Conservation (phyloP, 2,113 vertebrate species). For the Lepus americanus region DNA sequence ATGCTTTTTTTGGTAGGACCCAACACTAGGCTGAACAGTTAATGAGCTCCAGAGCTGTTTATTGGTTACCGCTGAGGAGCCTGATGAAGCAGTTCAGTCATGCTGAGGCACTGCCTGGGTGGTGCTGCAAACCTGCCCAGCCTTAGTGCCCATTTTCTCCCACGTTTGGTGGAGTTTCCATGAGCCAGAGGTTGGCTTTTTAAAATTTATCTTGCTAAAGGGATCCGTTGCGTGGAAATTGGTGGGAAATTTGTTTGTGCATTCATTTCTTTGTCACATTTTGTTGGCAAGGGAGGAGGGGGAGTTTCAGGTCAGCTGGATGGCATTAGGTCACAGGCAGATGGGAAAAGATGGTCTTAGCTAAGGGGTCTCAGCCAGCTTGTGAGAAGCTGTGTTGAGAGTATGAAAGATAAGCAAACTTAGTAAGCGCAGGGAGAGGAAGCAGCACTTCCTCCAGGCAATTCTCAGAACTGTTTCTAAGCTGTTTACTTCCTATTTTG, state of each 20-base stretch:
- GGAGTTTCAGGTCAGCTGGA: not conserved
- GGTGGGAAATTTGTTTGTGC: not conserved
- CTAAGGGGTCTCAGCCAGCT: slow-evolving; percentile 50
- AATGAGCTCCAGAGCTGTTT: slow-evolving; percentile 74
- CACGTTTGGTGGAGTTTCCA: slow-evolving; percentile 42
- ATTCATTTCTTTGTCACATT: slow-evolving; percentile 57
- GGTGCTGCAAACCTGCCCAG: not conserved
- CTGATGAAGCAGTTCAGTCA: slow-evolving; percentile 63
- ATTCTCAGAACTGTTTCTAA: slow-evolving; percentile 90
- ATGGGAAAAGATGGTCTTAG: slow-evolving; percentile 63
- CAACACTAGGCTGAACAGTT: slow-evolving; percentile 33
- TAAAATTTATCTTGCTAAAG: not conserved
- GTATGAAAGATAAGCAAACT: slow-evolving; percentile 82
- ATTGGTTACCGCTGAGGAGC: slow-evolving; percentile 57
- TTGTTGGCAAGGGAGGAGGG: not conserved
- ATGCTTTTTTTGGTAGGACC: slow-evolving; percentile 67
- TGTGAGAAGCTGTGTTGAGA: slow-evolving; percentile 77
- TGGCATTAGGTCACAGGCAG: slow-evolving; percentile 62
- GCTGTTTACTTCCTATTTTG: slow-evolving; percentile 91
- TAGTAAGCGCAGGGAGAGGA: slow-evolving; percentile 87
- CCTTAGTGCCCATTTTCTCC: not conserved
- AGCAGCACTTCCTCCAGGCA: slow-evolving; percentile 86
- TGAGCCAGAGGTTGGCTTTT: not conserved
- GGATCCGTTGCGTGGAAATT: not conserved
- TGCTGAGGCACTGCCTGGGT: slow-evolving; percentile 29